Evolutionary conservation across 2,113 vertebrate species (phyloP).

Genomic region (Phocoena sinus): DNA sequence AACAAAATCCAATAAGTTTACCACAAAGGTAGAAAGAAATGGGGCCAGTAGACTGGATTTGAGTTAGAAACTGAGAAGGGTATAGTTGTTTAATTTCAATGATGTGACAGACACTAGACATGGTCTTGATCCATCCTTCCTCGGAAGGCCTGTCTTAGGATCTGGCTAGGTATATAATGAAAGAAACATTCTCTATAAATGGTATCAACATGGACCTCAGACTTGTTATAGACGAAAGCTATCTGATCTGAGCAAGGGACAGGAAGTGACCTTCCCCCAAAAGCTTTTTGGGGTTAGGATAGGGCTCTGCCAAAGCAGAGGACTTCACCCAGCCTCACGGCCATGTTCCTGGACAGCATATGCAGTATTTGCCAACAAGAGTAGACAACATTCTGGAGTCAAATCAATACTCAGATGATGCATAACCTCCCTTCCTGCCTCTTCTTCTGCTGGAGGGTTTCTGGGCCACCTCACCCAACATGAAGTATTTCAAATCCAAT

Average conservation of each 20-base stretch:
- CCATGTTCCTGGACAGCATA: background rate
- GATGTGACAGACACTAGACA: background rate
- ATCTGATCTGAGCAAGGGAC: background rate
- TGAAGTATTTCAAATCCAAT: background rate
- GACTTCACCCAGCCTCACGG: background rate
- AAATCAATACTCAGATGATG: background rate
- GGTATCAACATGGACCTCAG: background rate
- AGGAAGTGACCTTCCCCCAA: background rate
- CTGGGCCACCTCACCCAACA: background rate
- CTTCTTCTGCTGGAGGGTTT: background rate
- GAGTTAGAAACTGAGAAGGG: background rate
- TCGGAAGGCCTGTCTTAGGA: background rate
- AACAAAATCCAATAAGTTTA: background rate
- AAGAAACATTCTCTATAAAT: background rate
- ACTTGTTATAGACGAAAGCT: background rate
- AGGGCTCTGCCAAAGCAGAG: background rate
- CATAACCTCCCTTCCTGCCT: background rate
- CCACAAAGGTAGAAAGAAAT: background rate
- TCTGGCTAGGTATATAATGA: background rate
- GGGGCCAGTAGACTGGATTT: background rate
- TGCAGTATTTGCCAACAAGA: background rate
- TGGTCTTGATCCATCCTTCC: background rate
- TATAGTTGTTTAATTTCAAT: background rate
- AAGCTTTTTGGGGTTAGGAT: background rate
- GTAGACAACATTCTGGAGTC: background rate